Evolutionary conservation across 35 echinoderm and acorn worm species (phyloP).

Genomic region (Ophiothrix spiculata): DNA sequence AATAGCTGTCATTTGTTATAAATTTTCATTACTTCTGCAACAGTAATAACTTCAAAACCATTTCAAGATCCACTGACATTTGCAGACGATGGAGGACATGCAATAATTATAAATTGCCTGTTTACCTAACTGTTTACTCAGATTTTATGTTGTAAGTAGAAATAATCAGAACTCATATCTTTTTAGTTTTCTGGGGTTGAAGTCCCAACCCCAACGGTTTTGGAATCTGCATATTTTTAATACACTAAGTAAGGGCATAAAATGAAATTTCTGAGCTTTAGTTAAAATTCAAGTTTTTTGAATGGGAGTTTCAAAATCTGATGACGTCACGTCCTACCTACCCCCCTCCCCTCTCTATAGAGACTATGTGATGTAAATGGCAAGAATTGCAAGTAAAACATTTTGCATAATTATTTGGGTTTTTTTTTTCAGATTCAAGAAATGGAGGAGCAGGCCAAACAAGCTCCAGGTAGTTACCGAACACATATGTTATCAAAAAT

Average conservation of each 20-base stretch:
- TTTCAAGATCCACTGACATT: too few relatives aligned
- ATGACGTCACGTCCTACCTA: not conserved
- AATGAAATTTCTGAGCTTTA: not conserved
- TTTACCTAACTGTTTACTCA: too few relatives aligned
- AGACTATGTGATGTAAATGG: not conserved
- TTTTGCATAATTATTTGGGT: not conserved
- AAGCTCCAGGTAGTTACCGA: constrained; percentile 69
- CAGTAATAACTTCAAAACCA: too few relatives aligned
- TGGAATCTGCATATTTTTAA: not conserved
- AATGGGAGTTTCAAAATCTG: too few relatives aligned
- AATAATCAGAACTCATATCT: too few relatives aligned
- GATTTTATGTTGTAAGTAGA: too few relatives aligned
- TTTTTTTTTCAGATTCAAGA: constrained; percentile 51
- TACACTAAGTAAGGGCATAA: not conserved
- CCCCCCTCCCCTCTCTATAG: not conserved
- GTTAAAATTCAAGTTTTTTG: not conserved
- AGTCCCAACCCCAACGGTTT: too few relatives aligned
- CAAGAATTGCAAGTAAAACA: not conserved
- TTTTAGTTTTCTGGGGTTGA: too few relatives aligned
- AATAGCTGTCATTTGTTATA: too few relatives aligned
- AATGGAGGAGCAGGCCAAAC: constrained; percentile 68
- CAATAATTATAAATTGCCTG: too few relatives aligned
- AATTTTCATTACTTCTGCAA: too few relatives aligned
- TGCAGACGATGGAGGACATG: too few relatives aligned
- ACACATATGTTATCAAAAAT: constrained; percentile 64